Base-by-base conservation (phyloP, 2,797 vertebrate species). In the Erethizon dorsatum region DNA sequence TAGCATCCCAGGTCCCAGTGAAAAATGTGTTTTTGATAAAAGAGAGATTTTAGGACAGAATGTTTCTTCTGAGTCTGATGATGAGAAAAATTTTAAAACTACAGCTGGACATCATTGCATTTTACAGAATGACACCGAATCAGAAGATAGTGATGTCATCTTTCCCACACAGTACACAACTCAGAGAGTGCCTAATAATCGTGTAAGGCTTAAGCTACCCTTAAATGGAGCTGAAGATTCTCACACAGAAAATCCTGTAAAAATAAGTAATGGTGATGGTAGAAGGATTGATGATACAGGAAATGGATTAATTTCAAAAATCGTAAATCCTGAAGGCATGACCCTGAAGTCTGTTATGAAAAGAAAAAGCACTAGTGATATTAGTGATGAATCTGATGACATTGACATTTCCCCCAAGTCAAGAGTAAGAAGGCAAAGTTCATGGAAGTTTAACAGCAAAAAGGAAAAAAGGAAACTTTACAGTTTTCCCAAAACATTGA, bases 341-440 rank as follows among this genome's bases (percentile, higher is more conserved):
- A 22, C 71, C 6, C 93, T 84, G 83, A 98, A 96, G 37, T 52
- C 88, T 50, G 89, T 83, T 97, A 94, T 85, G n/a, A 90, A 96
- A 97, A 94, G 88, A 89, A 96, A 98, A 97, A 95, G 56, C 50
- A 13, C 83, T 80, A 97, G 98, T 0, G 97, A 97, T 54, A 20
- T 98, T 98, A 99, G 99, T 17, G 99, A 99, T 92, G 99, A 99
- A 94, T 99, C 99, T 20, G 99, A 99, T 94, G 99, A 99, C 98
- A 97, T 99, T 82, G 99, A 99, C 59, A 95, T 99, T 90, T 92
- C 94, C 20, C n/a, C 52, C 84, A 94, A 91, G 63, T 97, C 94
- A 79, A 83, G 89, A 95, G 80, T 95, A 93, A 96, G 75, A 96
- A 97, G 97, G 26, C 75, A 94, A 93, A 97, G 8, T 33, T 79